Base-by-base conservation (phyloP, 2,888 invertebrate species). In the Dugesia japonica region DNA sequence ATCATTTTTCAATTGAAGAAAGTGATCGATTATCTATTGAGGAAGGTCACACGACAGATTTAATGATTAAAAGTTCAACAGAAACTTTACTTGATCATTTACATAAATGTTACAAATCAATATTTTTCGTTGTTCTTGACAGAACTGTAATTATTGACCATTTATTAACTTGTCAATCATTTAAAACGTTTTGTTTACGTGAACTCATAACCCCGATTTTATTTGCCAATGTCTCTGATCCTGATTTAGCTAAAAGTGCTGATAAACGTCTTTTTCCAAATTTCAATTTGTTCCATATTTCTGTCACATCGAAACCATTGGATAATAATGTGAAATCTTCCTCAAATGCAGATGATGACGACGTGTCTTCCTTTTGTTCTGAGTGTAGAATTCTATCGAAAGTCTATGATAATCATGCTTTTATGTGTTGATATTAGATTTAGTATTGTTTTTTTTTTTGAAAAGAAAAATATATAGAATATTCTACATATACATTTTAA, bases 71-170 rank as follows among this genome's bases (percentile, higher is more conserved):
- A 23, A 56, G 56, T 56, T 56, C 56, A 23, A 56, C 56, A 20
- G 56, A 56, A 56, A 56, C 56, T 20, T 23, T 56, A 7, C 56
- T 56, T 56, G 56, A 56, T 56, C 72, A 77, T 28, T 27, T 74
- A 23, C 77, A 77, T 27, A 75, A 73, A 31, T 76, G 75, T 15
- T 76, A 76, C 26, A 38, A 73, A 71, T 74, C 77, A 7, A 73
- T 77, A 42, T 77, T 77, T 31, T 77, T 77, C 42, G 77, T 77
- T n/a, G 26, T 77, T 9, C 76, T 76, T 38, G 77, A 77, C 71
- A 33, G 77, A 26, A 42, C 77, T 4, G 73, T 27, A 9, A 74
- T 77, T 9, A 33, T 77, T 28, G 77, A 77, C 13, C 77, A 77
- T 56, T 23, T 77, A 17, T 42, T 73, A 17, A 74, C 76, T 26